These are phyloP conservation scores for Dyspetes luteomarginatus DNA, from an alignment of 2,888 invertebrate species.

Conservation along the genomic window DNA sequence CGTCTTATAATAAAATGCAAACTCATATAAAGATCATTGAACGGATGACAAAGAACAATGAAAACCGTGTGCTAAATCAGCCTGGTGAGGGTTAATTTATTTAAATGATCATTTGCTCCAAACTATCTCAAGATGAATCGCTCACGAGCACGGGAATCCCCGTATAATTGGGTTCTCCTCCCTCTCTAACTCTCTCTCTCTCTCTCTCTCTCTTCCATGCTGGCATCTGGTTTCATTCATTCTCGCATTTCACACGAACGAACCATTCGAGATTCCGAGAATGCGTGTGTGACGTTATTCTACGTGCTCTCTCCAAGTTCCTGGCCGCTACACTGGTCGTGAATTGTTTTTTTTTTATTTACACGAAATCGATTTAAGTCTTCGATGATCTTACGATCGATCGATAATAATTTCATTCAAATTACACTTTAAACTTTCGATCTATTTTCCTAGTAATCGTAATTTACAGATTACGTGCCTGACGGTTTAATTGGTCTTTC, in stretches of 20 bases:
- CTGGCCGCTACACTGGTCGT: background rate
- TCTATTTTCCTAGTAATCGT: background rate
- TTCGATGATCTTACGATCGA: background rate
- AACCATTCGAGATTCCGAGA: conserved; percentile 25
- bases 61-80: conserved; percentile 5
- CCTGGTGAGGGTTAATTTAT: conserved; percentile 39
- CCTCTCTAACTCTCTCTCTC: too few species aligned
- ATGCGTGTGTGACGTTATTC: conserved; percentile 33
- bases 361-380: background rate
- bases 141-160: conserved; percentile 45
- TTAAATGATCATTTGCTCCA: conserved; percentile 15
- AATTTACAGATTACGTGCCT: too few species aligned
- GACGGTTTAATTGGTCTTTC: too few species aligned
- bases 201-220: background rate
- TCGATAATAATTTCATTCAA: background rate
- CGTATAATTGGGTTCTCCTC: background rate
- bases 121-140: conserved; percentile 41
- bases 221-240: conserved; percentile 56
- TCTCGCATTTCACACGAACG: conserved; percentile 24
- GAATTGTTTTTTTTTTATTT: background rate
- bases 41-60: conserved; percentile 7
- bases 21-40: too few species aligned
- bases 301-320: background rate
- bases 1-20: too few species aligned
- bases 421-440: too few species aligned